A percentile compares a stretch with the other conserved stretches of the same genome.
Evolutionary conservation across 2,888 invertebrate species (phyloP).

Genomic region (Danaus chrysippus): DNA sequence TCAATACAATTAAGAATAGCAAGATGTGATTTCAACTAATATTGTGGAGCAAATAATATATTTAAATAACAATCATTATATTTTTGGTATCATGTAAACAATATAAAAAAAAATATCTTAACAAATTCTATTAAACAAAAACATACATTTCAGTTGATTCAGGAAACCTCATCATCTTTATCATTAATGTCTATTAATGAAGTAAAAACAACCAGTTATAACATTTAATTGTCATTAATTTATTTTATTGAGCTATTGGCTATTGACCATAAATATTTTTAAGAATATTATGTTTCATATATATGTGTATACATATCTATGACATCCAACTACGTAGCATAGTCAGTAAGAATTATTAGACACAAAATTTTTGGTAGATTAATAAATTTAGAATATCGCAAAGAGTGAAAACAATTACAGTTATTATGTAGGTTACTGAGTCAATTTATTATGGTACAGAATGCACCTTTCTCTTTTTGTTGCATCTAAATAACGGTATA

Average conservation of each 20-base stretch:
- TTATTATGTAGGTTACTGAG: slow-evolving; percentile 36
- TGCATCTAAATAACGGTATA: slow-evolving; percentile 16
- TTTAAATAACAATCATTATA: background rate
- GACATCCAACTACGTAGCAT: background rate
- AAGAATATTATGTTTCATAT: too few relatives aligned
- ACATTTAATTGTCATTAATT: too few relatives aligned
- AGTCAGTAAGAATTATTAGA: background rate
- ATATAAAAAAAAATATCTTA: too few relatives aligned
- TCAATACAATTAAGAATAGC: too few relatives aligned
- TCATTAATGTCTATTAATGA: too few relatives aligned
- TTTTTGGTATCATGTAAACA: background rate
- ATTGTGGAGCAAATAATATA: background rate
- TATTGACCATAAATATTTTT: too few relatives aligned
- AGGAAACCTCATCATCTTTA: too few relatives aligned
- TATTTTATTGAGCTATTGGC: too few relatives aligned
- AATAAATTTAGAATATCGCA: background rate
- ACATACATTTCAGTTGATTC: too few relatives aligned
- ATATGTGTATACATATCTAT: too few relatives aligned
- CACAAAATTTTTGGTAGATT: background rate
- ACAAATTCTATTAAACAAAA: too few relatives aligned
- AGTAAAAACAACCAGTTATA: too few relatives aligned
- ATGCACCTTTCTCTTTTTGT: slow-evolving; percentile 37
- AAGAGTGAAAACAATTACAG: slow-evolving; percentile 24
- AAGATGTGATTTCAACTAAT: background rate
- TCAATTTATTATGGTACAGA: slow-evolving; percentile 25